These are phyloP conservation scores for Masnerella sp. DNA, from an alignment of 2,888 invertebrate species.

Conservation along the genomic window DNA sequence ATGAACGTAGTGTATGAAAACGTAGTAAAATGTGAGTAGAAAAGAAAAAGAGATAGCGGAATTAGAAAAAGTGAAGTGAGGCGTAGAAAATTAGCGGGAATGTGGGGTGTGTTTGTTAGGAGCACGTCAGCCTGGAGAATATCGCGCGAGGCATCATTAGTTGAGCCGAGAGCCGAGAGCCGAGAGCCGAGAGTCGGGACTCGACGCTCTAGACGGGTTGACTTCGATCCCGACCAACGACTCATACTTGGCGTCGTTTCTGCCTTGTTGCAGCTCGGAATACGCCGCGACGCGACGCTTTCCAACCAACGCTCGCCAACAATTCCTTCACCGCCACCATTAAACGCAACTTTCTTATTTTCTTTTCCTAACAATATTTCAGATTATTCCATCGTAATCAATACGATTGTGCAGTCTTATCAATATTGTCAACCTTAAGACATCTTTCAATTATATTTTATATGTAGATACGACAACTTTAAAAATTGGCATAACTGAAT, in stretches of 20 bases:
- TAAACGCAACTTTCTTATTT: constrained; percentile 24
- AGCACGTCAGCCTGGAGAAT: constrained; percentile 67
- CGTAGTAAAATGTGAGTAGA: constrained; percentile 33
- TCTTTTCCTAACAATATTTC: too few species aligned
- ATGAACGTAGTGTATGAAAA: constrained; percentile 29
- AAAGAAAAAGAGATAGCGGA: constrained; percentile 2
- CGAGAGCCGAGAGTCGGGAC: constrained; percentile 65
- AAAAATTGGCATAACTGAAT: too few species aligned
- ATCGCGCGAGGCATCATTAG: constrained; percentile 74
- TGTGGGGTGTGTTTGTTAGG: constrained; percentile 51
- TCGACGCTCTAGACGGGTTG: constrained; percentile 65
- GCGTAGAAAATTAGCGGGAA: constrained; percentile 21
- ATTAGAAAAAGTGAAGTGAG: not conserved
- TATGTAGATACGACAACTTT: too few species aligned
- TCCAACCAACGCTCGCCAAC: too few species aligned
- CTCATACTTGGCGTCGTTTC: constrained; percentile 27
- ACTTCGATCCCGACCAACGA: constrained; percentile 40
- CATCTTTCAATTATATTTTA: too few species aligned
- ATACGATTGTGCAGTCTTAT: too few species aligned
- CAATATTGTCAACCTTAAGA: too few species aligned
- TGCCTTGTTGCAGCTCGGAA: constrained; percentile 21
- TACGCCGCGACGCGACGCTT: constrained; percentile 3
- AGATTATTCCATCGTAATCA: too few species aligned
- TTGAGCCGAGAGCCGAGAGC: constrained; percentile 68
- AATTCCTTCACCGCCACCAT: constrained; percentile 12